Conservation (phyloP, 23 tunicate genomes). For the Botrylloides violaceus region DNA sequence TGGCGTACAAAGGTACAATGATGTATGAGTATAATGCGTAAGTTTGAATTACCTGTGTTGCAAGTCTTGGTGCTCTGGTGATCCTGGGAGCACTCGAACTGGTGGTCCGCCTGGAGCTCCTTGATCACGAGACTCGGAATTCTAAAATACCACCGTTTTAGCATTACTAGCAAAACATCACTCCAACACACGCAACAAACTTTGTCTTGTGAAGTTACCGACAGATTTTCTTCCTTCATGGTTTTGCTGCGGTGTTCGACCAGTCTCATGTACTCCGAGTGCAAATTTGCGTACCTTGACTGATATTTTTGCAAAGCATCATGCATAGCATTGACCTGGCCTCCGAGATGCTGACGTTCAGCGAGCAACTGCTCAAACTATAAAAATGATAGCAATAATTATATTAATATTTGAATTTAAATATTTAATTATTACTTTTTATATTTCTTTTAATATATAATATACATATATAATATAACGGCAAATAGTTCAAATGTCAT, state of each 20-base stretch:
- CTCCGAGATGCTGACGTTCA: constrained; percentile 34
- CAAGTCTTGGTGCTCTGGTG: constrained; percentile 5
- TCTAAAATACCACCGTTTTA: not conserved
- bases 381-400: not conserved
- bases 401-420: not conserved
- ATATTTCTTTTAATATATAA: not conserved
- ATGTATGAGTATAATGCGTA: no score
- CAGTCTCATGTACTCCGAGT: constrained; percentile 31
- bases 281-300: constrained; percentile 35
- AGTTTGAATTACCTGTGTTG: constrained; percentile 19
- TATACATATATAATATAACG: no score
- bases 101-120: constrained; percentile 30
- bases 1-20: not conserved
- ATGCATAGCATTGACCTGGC: constrained; percentile 26
- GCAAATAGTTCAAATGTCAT: no score
- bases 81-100: not conserved
- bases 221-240: not conserved
- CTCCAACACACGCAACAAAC: no score
- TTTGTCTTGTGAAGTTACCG: not conserved
- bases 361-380: constrained; percentile 30
- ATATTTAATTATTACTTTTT: not conserved
- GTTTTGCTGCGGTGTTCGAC: constrained; percentile 4
- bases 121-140: not conserved
- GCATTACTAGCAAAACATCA: not conserved
- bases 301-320: constrained; percentile 46